Base-by-base conservation (phyloP, 2,113 vertebrate genomes). In the Dunckerocampus dactyliophorus region DNA sequence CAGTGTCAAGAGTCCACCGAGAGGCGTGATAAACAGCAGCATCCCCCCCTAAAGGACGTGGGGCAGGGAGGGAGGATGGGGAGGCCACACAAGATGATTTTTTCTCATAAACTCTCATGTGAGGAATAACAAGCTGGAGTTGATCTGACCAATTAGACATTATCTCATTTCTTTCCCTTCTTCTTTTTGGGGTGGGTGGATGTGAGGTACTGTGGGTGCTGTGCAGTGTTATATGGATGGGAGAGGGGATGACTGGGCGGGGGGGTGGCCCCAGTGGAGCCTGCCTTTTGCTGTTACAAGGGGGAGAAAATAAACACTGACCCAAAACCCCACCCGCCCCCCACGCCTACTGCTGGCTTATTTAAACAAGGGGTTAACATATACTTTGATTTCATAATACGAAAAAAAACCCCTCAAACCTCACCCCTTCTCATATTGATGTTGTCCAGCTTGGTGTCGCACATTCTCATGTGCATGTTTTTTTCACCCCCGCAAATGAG, bases 1-100 rank as follows among this genome's bases (percentile, higher is more conserved):
- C 42, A 45, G 77, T 67, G 74, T 72, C 39, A 74, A 78, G 61
- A 77, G 62, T 79, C 70, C 68, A 59, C 75, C 59, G 71, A 73
- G 63, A 70, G 67, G 72, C 66, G 78, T 83, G 85, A 84, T 77
- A 74, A 82, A 83, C 70, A 86, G 72, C 80, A 76, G 62, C 58
- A 52, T 28, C 15, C 59, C 49, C 42, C 15, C 59, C 49, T 19
- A 48, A 50, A 53, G 75, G 57, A 28, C 28, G 69, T 67, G 56
- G 39, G 59, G 56, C 28, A 14, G 39, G 20, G 58, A 47, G 43
- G 69, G 65, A 74, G 56, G 66, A 76, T 51, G 62, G 71, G 62
- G 61, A 75, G 88, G 86, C 89, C 90, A 90, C 88, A 92, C 89
- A 91, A 86, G 90, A 88, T 75, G 89, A 70, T 85, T 84, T 68